Percentiles rank a stretch among this genome's conserved stretches.
These are phyloP conservation scores for Tachina grossa DNA, from an alignment of 2,888 invertebrate genomes.

Conservation along the genomic window DNA sequence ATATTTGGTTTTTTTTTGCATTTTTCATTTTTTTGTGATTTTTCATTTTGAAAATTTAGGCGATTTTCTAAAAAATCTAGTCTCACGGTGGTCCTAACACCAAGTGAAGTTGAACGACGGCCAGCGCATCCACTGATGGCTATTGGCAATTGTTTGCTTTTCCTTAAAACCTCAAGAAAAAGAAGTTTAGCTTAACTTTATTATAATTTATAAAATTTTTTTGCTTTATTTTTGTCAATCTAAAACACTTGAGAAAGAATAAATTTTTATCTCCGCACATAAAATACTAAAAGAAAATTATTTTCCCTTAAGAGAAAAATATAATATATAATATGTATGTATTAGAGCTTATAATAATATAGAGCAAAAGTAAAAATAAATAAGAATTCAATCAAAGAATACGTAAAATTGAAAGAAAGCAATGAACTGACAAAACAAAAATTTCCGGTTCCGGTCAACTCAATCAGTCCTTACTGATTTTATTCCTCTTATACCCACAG, in stretches of 20 bases:
- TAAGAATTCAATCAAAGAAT: constrained; percentile 7
- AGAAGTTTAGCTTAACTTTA: constrained; percentile 49
- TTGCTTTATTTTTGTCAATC: constrained; percentile 16
- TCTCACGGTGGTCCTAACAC: too few relatives aligned
- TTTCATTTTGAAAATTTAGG: too few relatives aligned
- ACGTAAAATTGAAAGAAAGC: constrained; percentile 28
- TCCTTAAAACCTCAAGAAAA: constrained; percentile 24
- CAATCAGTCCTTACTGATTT: constrained; percentile 76
- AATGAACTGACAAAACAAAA: constrained; percentile 71
- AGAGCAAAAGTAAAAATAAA: constrained; percentile 28
- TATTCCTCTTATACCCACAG: constrained; percentile 26
- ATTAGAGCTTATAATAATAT: constrained; percentile 58
- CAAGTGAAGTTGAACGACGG: too few relatives aligned
- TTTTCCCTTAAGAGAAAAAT: constrained; percentile 46
- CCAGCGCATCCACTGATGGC: background rate
- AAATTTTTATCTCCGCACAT: constrained; percentile 38
- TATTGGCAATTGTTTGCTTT: background rate
- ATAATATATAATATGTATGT: constrained; percentile 33
- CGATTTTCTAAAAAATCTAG: too few relatives aligned
- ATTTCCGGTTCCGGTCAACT: constrained; percentile 79
- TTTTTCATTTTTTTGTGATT: too few relatives aligned
- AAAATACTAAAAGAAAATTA: constrained; percentile 34
- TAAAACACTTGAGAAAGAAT: constrained; percentile 48
- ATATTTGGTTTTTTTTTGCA: too few relatives aligned
- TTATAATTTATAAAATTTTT: constrained; percentile 38